Evolutionary conservation across 2,888 invertebrate genomes (phyloP).

Genomic region (Danaus chrysippus): DNA sequence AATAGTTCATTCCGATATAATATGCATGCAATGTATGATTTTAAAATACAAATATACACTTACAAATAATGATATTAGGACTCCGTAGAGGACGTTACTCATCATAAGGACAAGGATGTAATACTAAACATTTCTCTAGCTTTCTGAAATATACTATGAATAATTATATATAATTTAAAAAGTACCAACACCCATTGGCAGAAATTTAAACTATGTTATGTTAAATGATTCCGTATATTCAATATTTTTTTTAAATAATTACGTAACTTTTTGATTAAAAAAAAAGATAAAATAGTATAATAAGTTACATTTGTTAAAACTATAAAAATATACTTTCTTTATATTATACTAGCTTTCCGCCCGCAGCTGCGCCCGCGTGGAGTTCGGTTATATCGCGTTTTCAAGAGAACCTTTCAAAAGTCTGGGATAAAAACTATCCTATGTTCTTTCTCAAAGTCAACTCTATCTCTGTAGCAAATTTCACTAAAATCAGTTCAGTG

Average conservation of each 20-base stretch:
- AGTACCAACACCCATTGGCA: background rate
- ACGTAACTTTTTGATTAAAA: background rate
- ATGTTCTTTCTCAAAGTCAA: too few relatives aligned
- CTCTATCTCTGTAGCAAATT: too few relatives aligned
- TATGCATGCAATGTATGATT: constrained; percentile 18
- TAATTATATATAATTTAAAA: constrained; percentile 7
- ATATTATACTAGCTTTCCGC: too few relatives aligned
- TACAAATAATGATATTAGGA: constrained; percentile 53
- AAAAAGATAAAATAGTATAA: background rate
- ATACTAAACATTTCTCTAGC: background rate
- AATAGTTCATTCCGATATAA: constrained; percentile 20
- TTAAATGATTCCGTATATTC: background rate
- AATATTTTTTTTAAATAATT: background rate
- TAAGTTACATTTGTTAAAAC: background rate
- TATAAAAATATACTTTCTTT: too few relatives aligned
- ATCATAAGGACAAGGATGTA: constrained; percentile 32
- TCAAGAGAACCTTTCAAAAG: too few relatives aligned
- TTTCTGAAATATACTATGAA: constrained; percentile 6
- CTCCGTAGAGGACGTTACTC: constrained; percentile 44
- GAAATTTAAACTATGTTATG: background rate
- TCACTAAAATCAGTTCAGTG: too few relatives aligned
- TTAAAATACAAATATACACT: constrained; percentile 27
- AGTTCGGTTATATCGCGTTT: too few relatives aligned
- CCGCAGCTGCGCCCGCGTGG: too few relatives aligned
- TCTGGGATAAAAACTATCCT: too few relatives aligned